Percentiles rank a stretch among this genome's conserved stretches.
Evolutionary conservation across 2,113 vertebrate species (phyloP).

Genomic region (Gnathonemus echidnorhynchus): DNA sequence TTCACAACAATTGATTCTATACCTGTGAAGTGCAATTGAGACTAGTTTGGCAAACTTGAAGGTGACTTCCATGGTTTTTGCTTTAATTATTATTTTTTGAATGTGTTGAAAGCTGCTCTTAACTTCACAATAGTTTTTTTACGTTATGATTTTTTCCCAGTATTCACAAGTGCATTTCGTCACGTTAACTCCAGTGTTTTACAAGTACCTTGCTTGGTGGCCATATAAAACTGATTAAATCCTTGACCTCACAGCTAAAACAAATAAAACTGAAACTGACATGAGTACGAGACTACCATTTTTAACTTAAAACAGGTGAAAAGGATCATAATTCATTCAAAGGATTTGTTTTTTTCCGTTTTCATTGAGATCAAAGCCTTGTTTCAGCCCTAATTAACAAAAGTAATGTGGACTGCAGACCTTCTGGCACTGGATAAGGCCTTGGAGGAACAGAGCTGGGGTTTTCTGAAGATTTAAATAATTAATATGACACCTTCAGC

Average conservation of each 20-base stretch:
- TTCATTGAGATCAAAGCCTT: constrained; percentile 83
- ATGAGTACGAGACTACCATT: constrained; percentile 49
- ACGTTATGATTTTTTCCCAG: background rate
- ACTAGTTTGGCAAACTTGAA: background rate
- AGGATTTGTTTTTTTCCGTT: constrained; percentile 69
- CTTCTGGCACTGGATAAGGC: constrained; percentile 82
- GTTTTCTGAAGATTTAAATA: constrained; percentile 97
- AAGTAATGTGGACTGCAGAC: constrained; percentile 83
- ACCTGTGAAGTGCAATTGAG: background rate
- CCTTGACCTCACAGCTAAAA: constrained; percentile 46
- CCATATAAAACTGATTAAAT: constrained; percentile 65
- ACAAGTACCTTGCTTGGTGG: constrained; percentile 57
- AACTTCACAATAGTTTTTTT: background rate
- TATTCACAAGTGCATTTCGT: background rate
- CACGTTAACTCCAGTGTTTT: constrained; percentile 32
- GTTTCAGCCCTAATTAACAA: constrained; percentile 90
- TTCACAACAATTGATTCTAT: background rate
- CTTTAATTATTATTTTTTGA: background rate
- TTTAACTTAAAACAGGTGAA: constrained; percentile 55
- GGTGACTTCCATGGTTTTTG: background rate
- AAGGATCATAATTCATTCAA: constrained; percentile 70
- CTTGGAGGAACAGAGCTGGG: constrained; percentile 81
- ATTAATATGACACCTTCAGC: constrained; percentile 98
- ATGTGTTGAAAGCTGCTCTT: background rate
- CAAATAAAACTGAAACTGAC: constrained; percentile 57